Conservation (phyloP, 2,797 vertebrate genomes). For the Pterois miles region DNA sequence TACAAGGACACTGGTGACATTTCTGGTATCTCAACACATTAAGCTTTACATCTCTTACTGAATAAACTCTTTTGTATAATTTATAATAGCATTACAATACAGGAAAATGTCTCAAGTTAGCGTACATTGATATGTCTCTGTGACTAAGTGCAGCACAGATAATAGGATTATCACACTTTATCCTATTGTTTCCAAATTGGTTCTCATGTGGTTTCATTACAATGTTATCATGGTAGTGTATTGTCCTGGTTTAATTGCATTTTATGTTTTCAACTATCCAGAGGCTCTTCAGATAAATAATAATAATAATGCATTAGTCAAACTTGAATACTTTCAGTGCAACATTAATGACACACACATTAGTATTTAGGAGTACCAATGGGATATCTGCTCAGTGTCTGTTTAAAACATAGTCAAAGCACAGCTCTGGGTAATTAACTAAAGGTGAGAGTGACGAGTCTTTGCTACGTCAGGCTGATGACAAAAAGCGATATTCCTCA, state of each 20-base stretch:
- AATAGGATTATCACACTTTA: not conserved
- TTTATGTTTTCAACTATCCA: slow-evolving; percentile 27
- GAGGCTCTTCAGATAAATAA: slow-evolving; percentile 40
- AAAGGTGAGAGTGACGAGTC: not conserved
- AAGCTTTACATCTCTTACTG: not conserved
- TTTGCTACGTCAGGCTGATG: not conserved
- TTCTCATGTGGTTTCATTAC: not conserved
- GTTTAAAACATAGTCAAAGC: slow-evolving; percentile 23
- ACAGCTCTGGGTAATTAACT: slow-evolving; percentile 13
- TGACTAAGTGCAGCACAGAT: not conserved
- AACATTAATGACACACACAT: slow-evolving; percentile 25
- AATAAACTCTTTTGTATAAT: not conserved
- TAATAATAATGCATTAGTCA: slow-evolving; percentile 30
- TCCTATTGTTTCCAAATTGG: not conserved
- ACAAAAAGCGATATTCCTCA: slow-evolving; percentile 49
- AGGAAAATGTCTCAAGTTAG: not conserved
- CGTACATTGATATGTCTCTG: not conserved
- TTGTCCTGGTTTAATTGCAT: slow-evolving; percentile 28
- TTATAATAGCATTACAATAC: not conserved
- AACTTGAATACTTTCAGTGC: not conserved
- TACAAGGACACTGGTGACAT: not conserved
- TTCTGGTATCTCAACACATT: not conserved
- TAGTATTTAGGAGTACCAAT: slow-evolving; percentile 21
- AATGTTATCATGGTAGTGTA: not conserved
- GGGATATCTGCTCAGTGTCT: slow-evolving; percentile 17